Evolutionary conservation across 2,797 vertebrate genomes (phyloP).

Genomic region (Pipistrellus nathusii): DNA sequence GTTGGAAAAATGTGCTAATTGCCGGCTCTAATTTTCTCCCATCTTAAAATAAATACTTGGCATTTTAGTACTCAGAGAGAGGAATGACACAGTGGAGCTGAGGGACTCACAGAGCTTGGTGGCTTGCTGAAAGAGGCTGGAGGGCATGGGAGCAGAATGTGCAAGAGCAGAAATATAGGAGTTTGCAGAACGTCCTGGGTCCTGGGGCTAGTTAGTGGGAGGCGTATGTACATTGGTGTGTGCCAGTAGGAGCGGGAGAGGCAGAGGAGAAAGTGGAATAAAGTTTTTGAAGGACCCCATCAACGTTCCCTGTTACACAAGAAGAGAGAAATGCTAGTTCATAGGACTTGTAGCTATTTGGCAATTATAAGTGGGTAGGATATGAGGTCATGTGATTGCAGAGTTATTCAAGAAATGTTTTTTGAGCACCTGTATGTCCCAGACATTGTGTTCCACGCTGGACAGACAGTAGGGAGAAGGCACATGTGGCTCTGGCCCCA

Average conservation of each 20-base stretch:
- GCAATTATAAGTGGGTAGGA: not conserved
- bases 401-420: not conserved
- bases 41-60: slow-evolving; percentile 62
- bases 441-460: not conserved
- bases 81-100: not conserved
- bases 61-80: slow-evolving; percentile 27
- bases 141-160: not conserved
- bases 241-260: not conserved
- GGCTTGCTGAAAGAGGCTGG: not conserved
- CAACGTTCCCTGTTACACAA: not conserved
- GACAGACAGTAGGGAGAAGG: not conserved
- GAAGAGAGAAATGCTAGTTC: not conserved
- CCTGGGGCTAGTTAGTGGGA: not conserved
- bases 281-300: not conserved
- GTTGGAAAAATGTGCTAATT: slow-evolving; percentile 53
- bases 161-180: not conserved
- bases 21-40: slow-evolving; percentile 58
- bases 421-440: not conserved
- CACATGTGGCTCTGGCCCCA: not conserved
- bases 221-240: not conserved
- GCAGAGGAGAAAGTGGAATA: not conserved
- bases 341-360: not conserved
- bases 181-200: not conserved
- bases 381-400: not conserved
- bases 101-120: not conserved